Evolutionary conservation across 1,140 invertebrate genomes (phyloP).

Genomic region (Metaphire vulgaris): DNA sequence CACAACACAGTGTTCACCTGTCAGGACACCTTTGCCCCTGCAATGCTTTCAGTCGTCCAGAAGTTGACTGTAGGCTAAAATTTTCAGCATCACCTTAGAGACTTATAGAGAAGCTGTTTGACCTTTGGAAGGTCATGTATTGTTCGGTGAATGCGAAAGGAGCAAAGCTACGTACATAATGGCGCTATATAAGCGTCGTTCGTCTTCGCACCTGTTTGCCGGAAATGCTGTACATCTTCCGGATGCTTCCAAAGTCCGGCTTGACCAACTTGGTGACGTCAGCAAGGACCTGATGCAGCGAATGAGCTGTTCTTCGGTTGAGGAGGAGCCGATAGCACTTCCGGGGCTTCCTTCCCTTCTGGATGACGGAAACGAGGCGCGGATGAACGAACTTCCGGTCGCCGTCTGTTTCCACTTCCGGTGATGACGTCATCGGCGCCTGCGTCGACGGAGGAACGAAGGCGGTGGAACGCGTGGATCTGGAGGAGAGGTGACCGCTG

Average conservation of each 20-base stretch:
- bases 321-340: constrained; percentile 80
- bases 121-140: no score
- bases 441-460: neutral
- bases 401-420: no score
- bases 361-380: constrained; percentile 81
- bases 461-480: neutral
- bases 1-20: neutral
- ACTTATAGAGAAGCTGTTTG: no score
- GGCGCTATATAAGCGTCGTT: no score
- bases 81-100: no score
- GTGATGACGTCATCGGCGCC: neutral
- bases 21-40: no score
- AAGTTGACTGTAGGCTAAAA: no score
- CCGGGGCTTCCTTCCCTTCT: constrained; percentile 85
- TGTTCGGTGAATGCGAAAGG: no score
- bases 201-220: constrained; percentile 78
- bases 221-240: constrained; percentile 78
- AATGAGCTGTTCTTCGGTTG: constrained; percentile 89
- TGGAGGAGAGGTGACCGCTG: neutral
- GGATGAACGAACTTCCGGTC: constrained; percentile 63
- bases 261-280: constrained; percentile 84
- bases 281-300: constrained; percentile 83
- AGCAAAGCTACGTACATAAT: no score
- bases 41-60: no score
- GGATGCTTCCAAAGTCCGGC: constrained; percentile 83